A percentile compares a stretch with the other conserved stretches of the same genome.
These are phyloP conservation scores for Halocynthia roretzi DNA, from an alignment of 23 tunicate species.

Conservation along the genomic window DNA sequence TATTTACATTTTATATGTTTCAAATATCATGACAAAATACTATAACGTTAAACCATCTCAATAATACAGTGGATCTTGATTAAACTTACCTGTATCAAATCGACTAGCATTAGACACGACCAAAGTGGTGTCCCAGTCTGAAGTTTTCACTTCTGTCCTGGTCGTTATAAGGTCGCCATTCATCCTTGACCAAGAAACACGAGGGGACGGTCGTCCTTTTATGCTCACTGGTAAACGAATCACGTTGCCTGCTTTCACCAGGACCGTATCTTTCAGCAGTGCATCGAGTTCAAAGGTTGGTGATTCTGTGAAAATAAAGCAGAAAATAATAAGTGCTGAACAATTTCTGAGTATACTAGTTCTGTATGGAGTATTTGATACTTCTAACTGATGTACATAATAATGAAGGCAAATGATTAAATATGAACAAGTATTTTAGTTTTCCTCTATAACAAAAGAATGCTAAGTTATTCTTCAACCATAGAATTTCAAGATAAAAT, in stretches of 20 bases:
- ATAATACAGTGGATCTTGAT: not conserved
- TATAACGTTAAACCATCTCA: not conserved
- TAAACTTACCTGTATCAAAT: conserved; percentile 23
- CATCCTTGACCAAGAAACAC: conserved; percentile 27
- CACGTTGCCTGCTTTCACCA: conserved; percentile 27
- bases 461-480: not conserved
- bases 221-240: conserved; percentile 6
- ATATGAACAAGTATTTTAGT: too few relatives aligned
- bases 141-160: conserved; percentile 9
- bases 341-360: too few relatives aligned
- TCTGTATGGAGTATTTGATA: too few relatives aligned
- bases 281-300: conserved; percentile 23
- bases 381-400: too few relatives aligned
- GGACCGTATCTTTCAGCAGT: conserved; percentile 5
- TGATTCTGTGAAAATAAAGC: conserved; percentile 11
- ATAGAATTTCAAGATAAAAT: not conserved
- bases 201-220: conserved; percentile 36
- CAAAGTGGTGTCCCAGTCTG: conserved; percentile 30
- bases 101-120: conserved; percentile 12
- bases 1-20: not conserved
- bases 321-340: not conserved
- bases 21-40: not conserved
- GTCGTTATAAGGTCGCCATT: conserved; percentile 3
- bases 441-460: not conserved
- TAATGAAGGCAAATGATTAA: too few relatives aligned